Conservation (phyloP, 2,888 invertebrate genomes). For the Cataglyphis albicans region DNA sequence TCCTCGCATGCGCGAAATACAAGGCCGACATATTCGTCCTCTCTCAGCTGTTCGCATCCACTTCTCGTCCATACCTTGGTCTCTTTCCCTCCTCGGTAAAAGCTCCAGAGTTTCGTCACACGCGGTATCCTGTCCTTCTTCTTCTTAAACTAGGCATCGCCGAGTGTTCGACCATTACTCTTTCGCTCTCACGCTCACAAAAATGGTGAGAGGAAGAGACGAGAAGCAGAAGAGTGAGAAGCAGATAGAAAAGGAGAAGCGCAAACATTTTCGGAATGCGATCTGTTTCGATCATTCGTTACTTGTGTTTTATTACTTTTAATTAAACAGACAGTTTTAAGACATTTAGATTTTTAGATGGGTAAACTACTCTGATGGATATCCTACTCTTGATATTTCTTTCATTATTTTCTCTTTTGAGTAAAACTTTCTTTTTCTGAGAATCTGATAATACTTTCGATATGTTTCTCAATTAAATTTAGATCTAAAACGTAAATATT, state of each 20-base stretch:
- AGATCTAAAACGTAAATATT: not conserved
- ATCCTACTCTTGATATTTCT: conserved; percentile 4
- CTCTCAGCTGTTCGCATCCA: conserved; percentile 48
- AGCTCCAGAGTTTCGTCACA: conserved; percentile 54
- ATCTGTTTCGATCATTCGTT: conserved; percentile 30
- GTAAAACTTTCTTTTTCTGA: not conserved
- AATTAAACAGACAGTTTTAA: conserved; percentile 28
- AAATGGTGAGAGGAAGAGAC: not conserved
- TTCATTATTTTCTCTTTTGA: not conserved
- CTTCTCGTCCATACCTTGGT: not conserved
- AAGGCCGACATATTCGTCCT: conserved; percentile 23
- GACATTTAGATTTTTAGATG: conserved; percentile 3
- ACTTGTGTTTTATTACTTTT: conserved; percentile 47
- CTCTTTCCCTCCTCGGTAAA: conserved; percentile 22
- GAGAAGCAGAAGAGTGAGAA: not conserved
- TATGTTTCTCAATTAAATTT: not conserved
- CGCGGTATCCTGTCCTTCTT: conserved; percentile 36
- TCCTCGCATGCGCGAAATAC: conserved; percentile 32
- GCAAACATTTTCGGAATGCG: conserved; percentile 50
- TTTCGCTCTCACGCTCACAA: conserved; percentile 48
- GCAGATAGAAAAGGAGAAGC: not conserved
- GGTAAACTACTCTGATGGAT: not conserved
- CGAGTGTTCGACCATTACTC: conserved; percentile 24
- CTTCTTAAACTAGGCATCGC: conserved; percentile 23
- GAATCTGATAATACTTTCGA: not conserved